Evolutionary conservation across 2,888 invertebrate genomes (phyloP), one percentile per base, ranked within the genome.

Genomic region (Monopis laevigella): DNA sequence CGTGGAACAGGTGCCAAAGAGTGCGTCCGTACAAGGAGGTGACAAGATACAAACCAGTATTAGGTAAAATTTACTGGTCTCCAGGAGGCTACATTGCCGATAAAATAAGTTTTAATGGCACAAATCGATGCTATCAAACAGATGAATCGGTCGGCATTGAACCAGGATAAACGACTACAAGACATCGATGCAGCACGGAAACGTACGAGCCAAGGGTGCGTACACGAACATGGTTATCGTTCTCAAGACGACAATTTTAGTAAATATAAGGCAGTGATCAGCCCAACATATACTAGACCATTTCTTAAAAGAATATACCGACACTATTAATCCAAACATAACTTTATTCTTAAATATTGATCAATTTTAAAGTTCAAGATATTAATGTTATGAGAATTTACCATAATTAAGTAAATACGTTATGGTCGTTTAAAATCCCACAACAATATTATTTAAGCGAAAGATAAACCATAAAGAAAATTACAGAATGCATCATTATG

Each of bases 41-140:
- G 67, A 64, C 67, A 62, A 57, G 55, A 58, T 56, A 54, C 59
- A 62, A 62, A 62, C 63, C 60, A 59, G 67, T 64, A 65, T 65
- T 65, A 62, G 63, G 55, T 60, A 50, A 66, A 70, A 70, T 68
- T 69, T 71, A 69, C 65, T 55, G 54, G 54, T 59, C 54, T 48
- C 51, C 53, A 51, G 47, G 44, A 45, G 45, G 43, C 52, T 54
- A 54, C 56, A 57, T 51, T 49, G 53, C 50, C 56, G 48, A 61
- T 65, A 65, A 61, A 65, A 58, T 58, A 59, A 56, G 53, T 60
- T 65, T 65, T 62, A 67, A 65, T 61, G 59, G 58, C 58, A 62
- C 61, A 64, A 59, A 66, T 65, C 56, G 65, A 69, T 62, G 57
- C 49, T 66, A 68, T 69, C 66, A 60, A 54, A 54, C 55, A 59